These are phyloP conservation scores for Euura lappo DNA, from an alignment of 1,140 invertebrate species.

Conservation along the genomic window DNA sequence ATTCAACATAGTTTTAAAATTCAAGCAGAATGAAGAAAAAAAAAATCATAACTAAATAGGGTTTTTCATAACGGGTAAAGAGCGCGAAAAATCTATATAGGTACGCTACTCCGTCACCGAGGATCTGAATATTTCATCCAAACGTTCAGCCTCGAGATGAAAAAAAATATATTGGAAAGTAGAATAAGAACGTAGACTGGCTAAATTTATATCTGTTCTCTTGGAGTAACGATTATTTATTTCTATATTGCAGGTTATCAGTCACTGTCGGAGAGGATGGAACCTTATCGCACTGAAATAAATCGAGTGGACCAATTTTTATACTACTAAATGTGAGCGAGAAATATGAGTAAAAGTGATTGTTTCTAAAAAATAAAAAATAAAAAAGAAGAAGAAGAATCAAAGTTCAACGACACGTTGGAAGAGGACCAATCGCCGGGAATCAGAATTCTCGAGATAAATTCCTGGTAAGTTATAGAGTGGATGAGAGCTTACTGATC, in stretches of 20 bases:
- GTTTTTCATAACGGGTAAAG: no score
- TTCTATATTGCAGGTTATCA: neutral
- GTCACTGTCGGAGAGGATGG: neutral
- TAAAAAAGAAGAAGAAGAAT: neutral
- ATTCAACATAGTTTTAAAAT: no score
- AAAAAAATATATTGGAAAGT: no score
- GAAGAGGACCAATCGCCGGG: neutral
- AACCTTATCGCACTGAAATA: neutral
- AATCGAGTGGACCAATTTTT: conserved; percentile 3
- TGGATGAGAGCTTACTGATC: no score
- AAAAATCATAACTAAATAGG: no score
- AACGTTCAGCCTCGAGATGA: no score
- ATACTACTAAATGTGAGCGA: neutral
- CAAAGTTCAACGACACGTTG: neutral
- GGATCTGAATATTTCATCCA: no score
- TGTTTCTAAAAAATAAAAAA: neutral
- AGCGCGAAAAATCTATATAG: no score
- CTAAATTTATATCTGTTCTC: no score
- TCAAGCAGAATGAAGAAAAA: no score
- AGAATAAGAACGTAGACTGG: no score
- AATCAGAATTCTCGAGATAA: neutral
- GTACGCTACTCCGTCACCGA: no score
- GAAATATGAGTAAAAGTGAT: neutral
- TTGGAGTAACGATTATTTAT: neutral
- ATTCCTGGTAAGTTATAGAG: neutral